Evolutionary conservation across 1,140 invertebrate species (phyloP).

Genomic region (Rhynchophorus ferrugineus): DNA sequence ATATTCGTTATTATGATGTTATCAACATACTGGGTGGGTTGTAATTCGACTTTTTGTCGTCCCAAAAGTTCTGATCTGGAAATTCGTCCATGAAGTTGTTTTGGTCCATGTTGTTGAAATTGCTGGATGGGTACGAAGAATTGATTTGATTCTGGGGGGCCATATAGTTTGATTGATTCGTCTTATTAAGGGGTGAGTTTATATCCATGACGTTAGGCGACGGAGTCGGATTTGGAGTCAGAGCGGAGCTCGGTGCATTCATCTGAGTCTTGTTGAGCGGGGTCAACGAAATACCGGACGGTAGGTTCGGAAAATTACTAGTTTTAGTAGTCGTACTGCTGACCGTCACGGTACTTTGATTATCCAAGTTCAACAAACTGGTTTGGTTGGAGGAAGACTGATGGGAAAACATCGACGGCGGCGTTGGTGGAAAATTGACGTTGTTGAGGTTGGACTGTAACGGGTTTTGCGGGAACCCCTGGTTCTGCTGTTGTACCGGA

Average conservation of each 20-base stretch:
- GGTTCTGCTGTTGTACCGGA: not conserved
- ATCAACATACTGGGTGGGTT: too few relatives aligned
- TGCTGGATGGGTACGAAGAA: not conserved
- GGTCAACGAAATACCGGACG: constrained; percentile 25
- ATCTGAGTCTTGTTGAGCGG: constrained; percentile 17
- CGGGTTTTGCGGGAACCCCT: not conserved
- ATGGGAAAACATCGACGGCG: constrained; percentile 2
- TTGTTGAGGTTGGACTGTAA: not conserved
- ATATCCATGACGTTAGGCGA: constrained; percentile 4
- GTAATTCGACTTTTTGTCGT: constrained; percentile 21
- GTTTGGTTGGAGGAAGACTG: constrained; percentile 11
- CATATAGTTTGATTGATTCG: not conserved
- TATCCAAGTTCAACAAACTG: constrained; percentile 24
- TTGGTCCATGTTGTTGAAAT: not conserved
- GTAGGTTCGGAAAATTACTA: constrained; percentile 16
- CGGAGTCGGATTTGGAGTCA: not conserved
- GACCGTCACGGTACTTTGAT: constrained; percentile 19
- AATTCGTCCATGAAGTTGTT: constrained; percentile 3
- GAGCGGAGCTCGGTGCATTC: not conserved
- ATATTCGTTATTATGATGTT: constrained; percentile 14
- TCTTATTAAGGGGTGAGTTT: not conserved
- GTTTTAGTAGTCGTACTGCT: constrained; percentile 5
- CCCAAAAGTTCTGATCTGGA: constrained; percentile 26
- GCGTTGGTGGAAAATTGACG: not conserved
- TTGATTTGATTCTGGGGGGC: constrained; percentile 1